Evolutionary conservation across 1,140 invertebrate species (phyloP).

Genomic region (Cyphomyrmex costatus): DNA sequence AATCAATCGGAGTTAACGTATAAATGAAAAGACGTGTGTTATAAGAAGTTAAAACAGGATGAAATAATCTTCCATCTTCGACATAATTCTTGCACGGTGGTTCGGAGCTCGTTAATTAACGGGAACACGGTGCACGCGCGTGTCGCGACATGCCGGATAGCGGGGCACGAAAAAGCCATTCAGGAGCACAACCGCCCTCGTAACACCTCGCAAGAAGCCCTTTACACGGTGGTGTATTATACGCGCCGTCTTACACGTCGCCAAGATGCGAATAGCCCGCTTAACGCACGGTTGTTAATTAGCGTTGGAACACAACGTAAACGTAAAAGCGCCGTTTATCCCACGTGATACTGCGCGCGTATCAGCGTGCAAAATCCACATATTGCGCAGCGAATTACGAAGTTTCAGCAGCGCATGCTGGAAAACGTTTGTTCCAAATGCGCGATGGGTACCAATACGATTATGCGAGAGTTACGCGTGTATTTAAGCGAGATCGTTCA

Average conservation of each 20-base stretch:
- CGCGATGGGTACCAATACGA: slow-evolving; percentile 1
- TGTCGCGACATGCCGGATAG: slow-evolving; percentile 12
- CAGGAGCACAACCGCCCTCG: slow-evolving; percentile 23
- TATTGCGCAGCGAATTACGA: not conserved
- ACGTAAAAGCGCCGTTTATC: slow-evolving; percentile 36
- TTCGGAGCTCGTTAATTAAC: slow-evolving; percentile 49
- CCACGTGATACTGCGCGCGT: slow-evolving; percentile 3
- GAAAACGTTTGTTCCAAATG: slow-evolving; percentile 10
- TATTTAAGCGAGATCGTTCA: not conserved
- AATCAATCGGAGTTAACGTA: too few relatives aligned
- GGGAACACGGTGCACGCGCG: slow-evolving; percentile 3
- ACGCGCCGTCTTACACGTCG: slow-evolving; percentile 28
- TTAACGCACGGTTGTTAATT: slow-evolving; percentile 60
- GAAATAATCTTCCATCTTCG: not conserved
- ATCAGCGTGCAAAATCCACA: slow-evolving; percentile 27
- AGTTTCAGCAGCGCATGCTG: not conserved
- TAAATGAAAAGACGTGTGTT: too few relatives aligned
- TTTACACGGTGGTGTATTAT: slow-evolving; percentile 55
- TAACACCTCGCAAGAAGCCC: slow-evolving; percentile 59
- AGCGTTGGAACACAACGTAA: slow-evolving; percentile 17
- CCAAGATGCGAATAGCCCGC: slow-evolving; percentile 40
- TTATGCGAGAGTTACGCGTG: slow-evolving; percentile 31
- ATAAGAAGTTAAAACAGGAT: not conserved
- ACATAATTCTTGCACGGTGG: not conserved
- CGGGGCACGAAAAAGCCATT: slow-evolving; percentile 52